Conservation (phyloP, 2,113 vertebrate genomes). For the Mellivora capensis region DNA sequence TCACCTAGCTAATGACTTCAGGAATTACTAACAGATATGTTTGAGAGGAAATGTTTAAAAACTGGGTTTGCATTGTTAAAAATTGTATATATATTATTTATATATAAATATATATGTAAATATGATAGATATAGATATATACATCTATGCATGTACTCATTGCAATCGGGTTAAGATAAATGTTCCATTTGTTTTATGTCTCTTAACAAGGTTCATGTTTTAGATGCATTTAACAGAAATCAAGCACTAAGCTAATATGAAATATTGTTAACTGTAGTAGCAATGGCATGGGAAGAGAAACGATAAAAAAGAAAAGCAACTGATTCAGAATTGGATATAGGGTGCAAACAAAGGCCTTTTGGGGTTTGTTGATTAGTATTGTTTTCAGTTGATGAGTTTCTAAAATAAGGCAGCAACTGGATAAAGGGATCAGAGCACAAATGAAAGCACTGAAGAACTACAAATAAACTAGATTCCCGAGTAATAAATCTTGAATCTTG, state of each 20-base stretch:
- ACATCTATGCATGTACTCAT: not conserved
- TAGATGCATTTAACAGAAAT: not conserved
- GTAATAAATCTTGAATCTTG: conserved; percentile 59
- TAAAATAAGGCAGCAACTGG: conserved; percentile 50
- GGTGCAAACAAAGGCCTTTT: not conserved
- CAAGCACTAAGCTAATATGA: not conserved
- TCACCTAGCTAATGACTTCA: not conserved
- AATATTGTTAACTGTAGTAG: not conserved
- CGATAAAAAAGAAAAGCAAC: not conserved
- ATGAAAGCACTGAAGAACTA: conserved; percentile 26
- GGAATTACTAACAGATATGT: not conserved
- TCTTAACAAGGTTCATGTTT: not conserved
- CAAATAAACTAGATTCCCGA: conserved; percentile 31
- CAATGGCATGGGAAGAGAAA: not conserved
- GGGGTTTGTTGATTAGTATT: not conserved
- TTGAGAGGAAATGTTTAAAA: not conserved
- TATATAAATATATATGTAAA: not conserved
- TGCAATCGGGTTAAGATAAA: not conserved
- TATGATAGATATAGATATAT: not conserved
- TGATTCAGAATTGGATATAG: not conserved
- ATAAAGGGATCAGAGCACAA: not conserved
- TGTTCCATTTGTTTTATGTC: not conserved
- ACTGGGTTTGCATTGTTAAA: not conserved
- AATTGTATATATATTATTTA: not conserved
- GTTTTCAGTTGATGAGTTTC: not conserved